phyloP scores from a whole-genome alignment of 1,140 invertebrate species.

The Platorchestia sp. region DNA sequence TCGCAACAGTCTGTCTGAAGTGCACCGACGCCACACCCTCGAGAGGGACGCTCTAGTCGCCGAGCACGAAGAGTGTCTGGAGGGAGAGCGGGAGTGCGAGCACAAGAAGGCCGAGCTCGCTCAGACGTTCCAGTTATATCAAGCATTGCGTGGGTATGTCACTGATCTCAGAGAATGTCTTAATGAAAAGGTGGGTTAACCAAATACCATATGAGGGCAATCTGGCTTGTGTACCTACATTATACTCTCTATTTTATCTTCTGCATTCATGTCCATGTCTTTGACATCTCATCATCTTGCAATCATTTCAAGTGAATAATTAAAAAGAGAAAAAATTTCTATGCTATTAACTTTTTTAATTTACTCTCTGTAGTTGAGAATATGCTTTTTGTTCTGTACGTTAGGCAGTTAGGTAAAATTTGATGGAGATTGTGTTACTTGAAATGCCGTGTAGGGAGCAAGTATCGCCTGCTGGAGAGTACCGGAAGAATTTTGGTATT shows the following conservation, averaged over 20 bases:
- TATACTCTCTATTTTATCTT: background rate
- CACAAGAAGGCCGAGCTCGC: slow-evolving; percentile 79
- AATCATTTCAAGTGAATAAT: background rate
- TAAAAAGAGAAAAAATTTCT: background rate
- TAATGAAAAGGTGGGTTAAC: slow-evolving; percentile 84
- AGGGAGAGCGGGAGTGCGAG: slow-evolving; percentile 69
- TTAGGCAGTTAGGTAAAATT: background rate
- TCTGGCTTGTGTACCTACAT: slow-evolving; percentile 41
- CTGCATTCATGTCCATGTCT: background rate
- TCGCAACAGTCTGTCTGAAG: slow-evolving; percentile 73
- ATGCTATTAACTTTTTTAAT: background rate
- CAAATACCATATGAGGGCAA: slow-evolving; percentile 47
- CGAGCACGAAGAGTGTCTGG: slow-evolving; percentile 67
- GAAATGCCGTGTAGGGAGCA: background rate
- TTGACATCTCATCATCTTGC: background rate
- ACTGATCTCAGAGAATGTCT: slow-evolving; percentile 97
- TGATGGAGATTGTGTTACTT: background rate
- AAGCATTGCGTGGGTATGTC: slow-evolving; percentile 95
- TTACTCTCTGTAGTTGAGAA: background rate
- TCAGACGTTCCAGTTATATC: slow-evolving; percentile 90
- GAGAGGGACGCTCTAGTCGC: slow-evolving; percentile 68
- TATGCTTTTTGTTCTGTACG: background rate
- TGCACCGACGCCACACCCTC: slow-evolving; percentile 75
- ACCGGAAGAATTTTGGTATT: background rate
- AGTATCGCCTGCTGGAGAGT: background rate